Evolutionary conservation across 2,888 invertebrate species (phyloP).

Genomic region (Osedax fenrisi): DNA sequence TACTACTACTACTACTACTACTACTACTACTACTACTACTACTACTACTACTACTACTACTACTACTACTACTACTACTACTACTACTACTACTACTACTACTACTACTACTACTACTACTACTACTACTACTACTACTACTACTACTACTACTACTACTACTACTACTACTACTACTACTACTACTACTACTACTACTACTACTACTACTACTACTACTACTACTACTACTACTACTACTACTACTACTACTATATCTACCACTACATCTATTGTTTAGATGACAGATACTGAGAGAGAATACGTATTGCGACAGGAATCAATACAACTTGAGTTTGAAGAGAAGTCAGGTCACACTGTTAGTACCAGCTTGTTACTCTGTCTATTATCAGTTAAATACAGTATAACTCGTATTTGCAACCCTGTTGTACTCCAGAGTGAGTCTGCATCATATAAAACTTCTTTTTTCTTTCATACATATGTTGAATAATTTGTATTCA

Average conservation of each 20-base stretch:
- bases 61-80: background rate
- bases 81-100: conserved; percentile 12
- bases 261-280: background rate
- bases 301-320: too few relatives aligned
- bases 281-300: too few relatives aligned
- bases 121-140: conserved; percentile 11
- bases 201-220: conserved; percentile 21
- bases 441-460: too few relatives aligned
- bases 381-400: too few relatives aligned
- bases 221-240: conserved; percentile 17
- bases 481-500: too few relatives aligned
- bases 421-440: too few relatives aligned
- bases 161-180: conserved; percentile 13
- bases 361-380: too few relatives aligned
- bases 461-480: too few relatives aligned
- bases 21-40: background rate
- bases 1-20: background rate
- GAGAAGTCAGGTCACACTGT: too few relatives aligned
- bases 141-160: conserved; percentile 19
- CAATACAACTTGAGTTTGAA: too few relatives aligned
- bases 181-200: conserved; percentile 21
- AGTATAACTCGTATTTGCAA: too few relatives aligned
- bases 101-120: conserved; percentile 13
- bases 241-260: conserved; percentile 21
- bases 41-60: background rate